Evolutionary conservation across 2,888 invertebrate genomes (phyloP).

Genomic region (Exocentrus adspersus): DNA sequence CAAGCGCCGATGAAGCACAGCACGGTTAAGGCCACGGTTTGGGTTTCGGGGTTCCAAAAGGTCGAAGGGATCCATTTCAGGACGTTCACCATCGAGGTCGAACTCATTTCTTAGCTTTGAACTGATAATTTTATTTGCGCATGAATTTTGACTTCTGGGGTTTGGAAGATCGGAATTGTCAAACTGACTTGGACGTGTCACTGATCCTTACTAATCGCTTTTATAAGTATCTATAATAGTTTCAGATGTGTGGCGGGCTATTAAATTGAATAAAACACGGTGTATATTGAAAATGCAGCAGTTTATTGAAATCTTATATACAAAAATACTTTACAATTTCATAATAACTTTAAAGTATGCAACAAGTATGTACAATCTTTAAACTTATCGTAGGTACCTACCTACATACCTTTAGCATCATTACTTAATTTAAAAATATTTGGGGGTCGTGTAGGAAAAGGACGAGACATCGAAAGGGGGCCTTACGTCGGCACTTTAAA

Average conservation of each 20-base stretch:
- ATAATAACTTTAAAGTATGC: conserved; percentile 48
- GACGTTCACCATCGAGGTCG: conserved; percentile 5
- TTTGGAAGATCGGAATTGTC: conserved; percentile 15
- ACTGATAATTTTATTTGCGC: conserved; percentile 8
- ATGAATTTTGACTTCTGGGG: neutral
- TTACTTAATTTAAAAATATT: conserved; percentile 6
- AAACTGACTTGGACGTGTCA: neutral
- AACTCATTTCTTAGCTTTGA: neutral
- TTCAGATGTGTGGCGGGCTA: no score
- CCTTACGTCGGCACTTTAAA: neutral
- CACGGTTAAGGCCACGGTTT: conserved; percentile 40
- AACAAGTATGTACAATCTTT: conserved; percentile 42
- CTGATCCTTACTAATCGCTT: no score
- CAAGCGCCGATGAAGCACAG: conserved; percentile 45
- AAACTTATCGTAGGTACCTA: conserved; percentile 2
- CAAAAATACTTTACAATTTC: conserved; percentile 60
- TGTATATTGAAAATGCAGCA: conserved; percentile 40
- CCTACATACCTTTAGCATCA: conserved; percentile 5
- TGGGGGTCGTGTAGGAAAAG: conserved; percentile 8
- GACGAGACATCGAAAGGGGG: conserved; percentile 10
- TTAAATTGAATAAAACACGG: neutral
- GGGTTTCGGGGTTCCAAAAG: conserved; percentile 37
- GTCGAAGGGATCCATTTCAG: conserved; percentile 27
- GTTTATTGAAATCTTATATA: conserved; percentile 56
- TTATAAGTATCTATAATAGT: no score